Percentiles rank a stretch among this genome's conserved stretches.
Evolutionary conservation across 2,888 invertebrate genomes (phyloP).

Genomic region (Pseudococcus jackbeardsleyi): DNA sequence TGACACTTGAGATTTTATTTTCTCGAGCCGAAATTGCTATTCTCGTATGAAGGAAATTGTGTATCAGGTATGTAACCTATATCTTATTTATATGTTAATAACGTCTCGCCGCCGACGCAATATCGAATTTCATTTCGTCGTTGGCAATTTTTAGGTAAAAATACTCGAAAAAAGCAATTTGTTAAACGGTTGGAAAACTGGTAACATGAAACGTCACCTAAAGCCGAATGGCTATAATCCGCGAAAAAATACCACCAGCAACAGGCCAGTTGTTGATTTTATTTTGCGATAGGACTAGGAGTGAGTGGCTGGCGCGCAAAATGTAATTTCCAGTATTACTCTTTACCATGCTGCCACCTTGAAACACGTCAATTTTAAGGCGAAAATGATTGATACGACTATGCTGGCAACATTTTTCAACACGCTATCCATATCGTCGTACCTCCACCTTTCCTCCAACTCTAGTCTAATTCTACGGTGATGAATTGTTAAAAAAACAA

Average conservation of each 20-base stretch:
- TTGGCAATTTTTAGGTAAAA: background rate
- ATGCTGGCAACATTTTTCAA: background rate
- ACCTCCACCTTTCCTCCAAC: background rate
- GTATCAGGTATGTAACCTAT: background rate
- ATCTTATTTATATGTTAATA: conserved; percentile 32
- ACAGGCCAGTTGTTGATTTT: conserved; percentile 48
- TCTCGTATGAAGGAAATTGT: too few species aligned
- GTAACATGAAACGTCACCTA: background rate
- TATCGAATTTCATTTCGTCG: background rate
- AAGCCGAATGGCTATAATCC: background rate
- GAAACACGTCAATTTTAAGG: conserved; percentile 48
- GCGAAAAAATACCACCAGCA: conserved; percentile 33
- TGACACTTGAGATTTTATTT: background rate
- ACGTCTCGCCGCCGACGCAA: background rate
- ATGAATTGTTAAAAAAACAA: conserved; percentile 25
- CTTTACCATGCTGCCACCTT: conserved; percentile 9
- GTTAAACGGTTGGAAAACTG: background rate
- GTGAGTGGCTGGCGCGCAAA: background rate
- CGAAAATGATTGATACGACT: conserved; percentile 28
- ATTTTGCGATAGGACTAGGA: background rate
- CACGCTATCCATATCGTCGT: background rate
- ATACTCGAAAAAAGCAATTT: background rate
- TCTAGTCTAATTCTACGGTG: background rate
- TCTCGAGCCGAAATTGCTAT: background rate
- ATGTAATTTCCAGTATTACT: conserved; percentile 48